These are phyloP conservation scores for Apocheima hispidaria DNA, from an alignment of 2,888 invertebrate species.

Conservation along the genomic window DNA sequence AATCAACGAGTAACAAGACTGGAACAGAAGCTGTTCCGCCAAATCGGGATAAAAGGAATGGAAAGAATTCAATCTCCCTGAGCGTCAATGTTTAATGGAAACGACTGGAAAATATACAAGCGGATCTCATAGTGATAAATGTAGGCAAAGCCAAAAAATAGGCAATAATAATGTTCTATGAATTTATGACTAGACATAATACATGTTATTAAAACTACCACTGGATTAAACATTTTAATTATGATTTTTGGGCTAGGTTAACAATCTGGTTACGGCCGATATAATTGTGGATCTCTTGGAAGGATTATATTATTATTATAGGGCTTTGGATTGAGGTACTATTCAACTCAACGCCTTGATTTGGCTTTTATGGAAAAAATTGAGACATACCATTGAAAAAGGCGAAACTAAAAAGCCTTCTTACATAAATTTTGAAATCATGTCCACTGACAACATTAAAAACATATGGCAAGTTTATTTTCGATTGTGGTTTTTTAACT, in stretches of 20 bases:
- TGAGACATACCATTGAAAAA: neutral
- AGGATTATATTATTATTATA: too few relatives aligned
- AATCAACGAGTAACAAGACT: slow-evolving; percentile 67
- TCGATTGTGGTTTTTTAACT: slow-evolving; percentile 11
- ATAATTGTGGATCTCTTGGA: too few relatives aligned
- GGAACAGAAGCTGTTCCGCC: slow-evolving; percentile 70
- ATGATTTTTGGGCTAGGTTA: too few relatives aligned
- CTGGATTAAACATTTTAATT: slow-evolving; percentile 9
- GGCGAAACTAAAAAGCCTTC: too few relatives aligned
- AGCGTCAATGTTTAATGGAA: slow-evolving; percentile 55
- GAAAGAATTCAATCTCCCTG: slow-evolving; percentile 64
- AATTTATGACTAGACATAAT: neutral
- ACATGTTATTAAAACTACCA: slow-evolving; percentile 2
- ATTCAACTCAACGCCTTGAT: too few relatives aligned
- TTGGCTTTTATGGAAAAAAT: too few relatives aligned
- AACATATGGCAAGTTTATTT: neutral
- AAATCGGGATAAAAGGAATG: slow-evolving; percentile 67
- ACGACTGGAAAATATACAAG: slow-evolving; percentile 40
- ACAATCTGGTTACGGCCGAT: too few relatives aligned
- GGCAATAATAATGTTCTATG: slow-evolving; percentile 8
- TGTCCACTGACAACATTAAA: neutral
- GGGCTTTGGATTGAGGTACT: too few relatives aligned
- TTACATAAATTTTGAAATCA: too few relatives aligned
- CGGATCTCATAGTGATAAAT: slow-evolving; percentile 31
- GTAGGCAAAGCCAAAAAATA: slow-evolving; percentile 23